These are phyloP conservation scores for Toxostoma redivivum DNA, from an alignment of 2,113 vertebrate genomes.

Conservation along the genomic window DNA sequence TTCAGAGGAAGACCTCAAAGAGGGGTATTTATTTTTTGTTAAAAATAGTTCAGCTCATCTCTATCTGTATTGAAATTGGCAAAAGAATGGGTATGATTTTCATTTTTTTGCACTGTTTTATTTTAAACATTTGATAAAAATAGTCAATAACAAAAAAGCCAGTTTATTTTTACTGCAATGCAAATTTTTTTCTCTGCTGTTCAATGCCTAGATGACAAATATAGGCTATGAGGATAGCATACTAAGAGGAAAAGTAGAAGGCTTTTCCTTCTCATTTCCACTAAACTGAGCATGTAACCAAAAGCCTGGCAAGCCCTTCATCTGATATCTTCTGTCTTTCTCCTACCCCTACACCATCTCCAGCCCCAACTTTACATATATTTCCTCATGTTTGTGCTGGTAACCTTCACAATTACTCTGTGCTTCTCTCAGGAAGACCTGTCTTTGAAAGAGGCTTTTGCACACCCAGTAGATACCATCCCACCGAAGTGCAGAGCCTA, in stretches of 20 bases:
- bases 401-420: not conserved
- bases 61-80: constrained; percentile 78
- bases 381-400: not conserved
- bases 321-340: not conserved
- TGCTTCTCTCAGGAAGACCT: not conserved
- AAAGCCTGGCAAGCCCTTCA: not conserved
- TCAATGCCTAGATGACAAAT: constrained; percentile 40
- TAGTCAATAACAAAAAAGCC: constrained; percentile 73
- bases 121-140: constrained; percentile 77
- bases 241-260: not conserved
- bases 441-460: not conserved
- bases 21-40: constrained; percentile 76
- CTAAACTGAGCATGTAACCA: not conserved
- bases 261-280: constrained; percentile 33
- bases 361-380: not conserved
- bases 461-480: not conserved
- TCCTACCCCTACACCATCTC: not conserved
- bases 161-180: constrained; percentile 71
- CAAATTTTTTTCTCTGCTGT: constrained; percentile 47
- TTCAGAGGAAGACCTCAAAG: constrained; percentile 77
- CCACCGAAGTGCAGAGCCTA: not conserved
- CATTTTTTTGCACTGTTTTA: constrained; percentile 67
- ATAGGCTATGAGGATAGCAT: not conserved
- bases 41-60: constrained; percentile 76
- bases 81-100: constrained; percentile 78